Evolutionary conservation across 1,140 invertebrate species (phyloP).

Genomic region (Temnothorax nylanderi): DNA sequence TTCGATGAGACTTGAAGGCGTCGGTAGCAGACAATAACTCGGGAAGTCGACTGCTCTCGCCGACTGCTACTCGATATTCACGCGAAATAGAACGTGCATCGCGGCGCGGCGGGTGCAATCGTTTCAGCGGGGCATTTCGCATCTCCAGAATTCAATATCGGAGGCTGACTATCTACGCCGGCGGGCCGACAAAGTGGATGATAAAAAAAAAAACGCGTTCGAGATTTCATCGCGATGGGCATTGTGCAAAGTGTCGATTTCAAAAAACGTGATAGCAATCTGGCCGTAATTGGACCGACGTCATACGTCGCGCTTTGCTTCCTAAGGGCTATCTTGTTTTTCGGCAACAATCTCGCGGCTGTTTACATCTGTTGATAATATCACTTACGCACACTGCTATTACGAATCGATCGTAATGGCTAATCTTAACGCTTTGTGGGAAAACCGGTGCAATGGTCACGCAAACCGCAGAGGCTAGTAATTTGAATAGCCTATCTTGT

Average conservation of each 20-base stretch:
- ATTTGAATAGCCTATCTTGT: neutral
- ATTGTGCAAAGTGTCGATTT: slow-evolving; percentile 60
- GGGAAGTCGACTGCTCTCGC: slow-evolving; percentile 65
- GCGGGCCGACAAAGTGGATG: slow-evolving; percentile 61
- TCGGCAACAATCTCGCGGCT: neutral
- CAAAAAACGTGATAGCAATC: slow-evolving; percentile 55
- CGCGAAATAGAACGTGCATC: slow-evolving; percentile 65
- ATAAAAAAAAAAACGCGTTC: slow-evolving; percentile 50
- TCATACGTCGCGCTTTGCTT: neutral
- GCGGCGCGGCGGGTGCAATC: slow-evolving; percentile 54
- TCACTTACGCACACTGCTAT: neutral
- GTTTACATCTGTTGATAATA: slow-evolving; percentile 14
- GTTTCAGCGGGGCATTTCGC: slow-evolving; percentile 66
- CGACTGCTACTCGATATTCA: slow-evolving; percentile 69
- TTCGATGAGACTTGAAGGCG: slow-evolving; percentile 57
- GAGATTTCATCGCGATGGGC: slow-evolving; percentile 13
- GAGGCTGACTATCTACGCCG: slow-evolving; percentile 32
- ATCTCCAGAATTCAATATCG: slow-evolving; percentile 58
- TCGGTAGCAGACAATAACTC: slow-evolving; percentile 67
- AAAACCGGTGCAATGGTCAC: slow-evolving; percentile 46
- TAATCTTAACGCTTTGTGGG: slow-evolving; percentile 40
- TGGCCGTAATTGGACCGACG: slow-evolving; percentile 34
- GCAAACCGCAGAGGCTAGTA: slow-evolving; percentile 28
- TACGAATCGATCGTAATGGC: neutral
- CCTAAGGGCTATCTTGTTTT: neutral